Conservation (phyloP, 1,140 invertebrate genomes). For the Aradophagus sp. region DNA sequence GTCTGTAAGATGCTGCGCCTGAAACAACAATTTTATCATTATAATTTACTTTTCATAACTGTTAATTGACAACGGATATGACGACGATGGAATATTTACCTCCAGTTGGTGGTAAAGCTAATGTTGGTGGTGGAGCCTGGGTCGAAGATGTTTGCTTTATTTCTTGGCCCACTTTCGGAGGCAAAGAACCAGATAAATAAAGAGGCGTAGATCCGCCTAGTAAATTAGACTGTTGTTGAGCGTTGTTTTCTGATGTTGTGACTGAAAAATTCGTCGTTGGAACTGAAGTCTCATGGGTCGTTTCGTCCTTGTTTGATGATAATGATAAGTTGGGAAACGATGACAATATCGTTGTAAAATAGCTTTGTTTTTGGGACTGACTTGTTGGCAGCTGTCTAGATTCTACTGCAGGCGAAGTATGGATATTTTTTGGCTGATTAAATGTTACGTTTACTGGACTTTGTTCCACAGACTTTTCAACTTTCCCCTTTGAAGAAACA, state of each 20-base stretch:
- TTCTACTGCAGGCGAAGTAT: constrained; percentile 26
- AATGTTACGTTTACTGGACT: constrained; percentile 17
- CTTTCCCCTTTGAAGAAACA: constrained; percentile 49
- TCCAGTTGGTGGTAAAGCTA: constrained; percentile 46
- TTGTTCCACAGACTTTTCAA: constrained; percentile 61
- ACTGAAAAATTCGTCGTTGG: constrained; percentile 11
- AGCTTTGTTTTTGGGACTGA: constrained; percentile 62
- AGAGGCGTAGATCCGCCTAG: neutral
- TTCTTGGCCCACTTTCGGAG: constrained; percentile 9
- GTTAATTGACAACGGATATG: too few species aligned
- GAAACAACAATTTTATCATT: constrained; percentile 15
- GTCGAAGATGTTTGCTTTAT: constrained; percentile 3
- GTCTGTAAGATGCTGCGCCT: constrained; percentile 66
- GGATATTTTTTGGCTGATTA: constrained; percentile 20
- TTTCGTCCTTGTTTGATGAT: constrained; percentile 59
- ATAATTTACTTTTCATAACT: constrained; percentile 1
- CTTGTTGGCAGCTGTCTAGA: constrained; percentile 30
- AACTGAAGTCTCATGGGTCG: constrained; percentile 22
- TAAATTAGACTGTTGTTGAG: constrained; percentile 8
- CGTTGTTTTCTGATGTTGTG: constrained; percentile 5
- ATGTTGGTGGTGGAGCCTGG: constrained; percentile 31
- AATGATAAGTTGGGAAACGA: constrained; percentile 69
- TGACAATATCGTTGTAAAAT: constrained; percentile 69
- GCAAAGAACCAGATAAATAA: constrained; percentile 20
- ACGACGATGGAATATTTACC: constrained; percentile 24